Percentiles rank a stretch among this genome's conserved stretches.
phyloP scores from a whole-genome alignment of 2,888 invertebrate species.

The Synanthedon tipuliformis region DNA sequence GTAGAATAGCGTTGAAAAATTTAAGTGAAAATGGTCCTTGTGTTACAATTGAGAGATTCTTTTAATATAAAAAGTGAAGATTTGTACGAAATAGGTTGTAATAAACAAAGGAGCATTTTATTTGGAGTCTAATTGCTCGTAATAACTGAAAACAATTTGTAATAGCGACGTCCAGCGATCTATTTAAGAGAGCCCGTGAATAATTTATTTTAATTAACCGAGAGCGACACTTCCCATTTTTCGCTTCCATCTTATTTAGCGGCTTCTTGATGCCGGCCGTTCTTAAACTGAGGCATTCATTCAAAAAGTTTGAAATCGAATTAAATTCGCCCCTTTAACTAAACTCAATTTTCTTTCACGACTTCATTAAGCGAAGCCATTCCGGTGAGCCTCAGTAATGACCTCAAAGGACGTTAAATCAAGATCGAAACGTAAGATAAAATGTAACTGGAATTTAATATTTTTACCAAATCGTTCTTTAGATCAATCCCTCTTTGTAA shows the following conservation, averaged over 20 bases:
- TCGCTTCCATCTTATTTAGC: slow-evolving; percentile 51
- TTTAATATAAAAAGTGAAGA: no score
- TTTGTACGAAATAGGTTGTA: no score
- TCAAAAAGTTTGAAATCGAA: slow-evolving; percentile 66
- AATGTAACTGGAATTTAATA: slow-evolving; percentile 60
- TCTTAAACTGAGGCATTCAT: slow-evolving; percentile 58
- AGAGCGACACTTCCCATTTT: slow-evolving; percentile 51
- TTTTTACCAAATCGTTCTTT: slow-evolving; percentile 51
- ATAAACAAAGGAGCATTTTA: no score
- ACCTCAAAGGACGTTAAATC: slow-evolving; percentile 66
- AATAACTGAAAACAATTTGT: slow-evolving; percentile 33
- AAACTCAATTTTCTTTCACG: slow-evolving; percentile 68
- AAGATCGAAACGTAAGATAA: slow-evolving; percentile 61
- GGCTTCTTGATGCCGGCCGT: slow-evolving; percentile 40
- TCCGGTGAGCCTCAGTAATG: slow-evolving; percentile 65
- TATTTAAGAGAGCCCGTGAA: slow-evolving; percentile 45
- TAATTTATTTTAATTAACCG: slow-evolving; percentile 63
- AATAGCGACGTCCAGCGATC: slow-evolving; percentile 41
- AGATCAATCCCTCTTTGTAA: slow-evolving; percentile 18
- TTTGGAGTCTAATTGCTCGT: no score
- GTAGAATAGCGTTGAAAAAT: no score
- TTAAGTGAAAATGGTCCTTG: no score
- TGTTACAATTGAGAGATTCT: no score
- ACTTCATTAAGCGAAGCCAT: slow-evolving; percentile 66
- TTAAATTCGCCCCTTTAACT: slow-evolving; percentile 68